Evolutionary conservation across 2,113 vertebrate genomes (phyloP).

Genomic region (Bubalus kerabau): DNA sequence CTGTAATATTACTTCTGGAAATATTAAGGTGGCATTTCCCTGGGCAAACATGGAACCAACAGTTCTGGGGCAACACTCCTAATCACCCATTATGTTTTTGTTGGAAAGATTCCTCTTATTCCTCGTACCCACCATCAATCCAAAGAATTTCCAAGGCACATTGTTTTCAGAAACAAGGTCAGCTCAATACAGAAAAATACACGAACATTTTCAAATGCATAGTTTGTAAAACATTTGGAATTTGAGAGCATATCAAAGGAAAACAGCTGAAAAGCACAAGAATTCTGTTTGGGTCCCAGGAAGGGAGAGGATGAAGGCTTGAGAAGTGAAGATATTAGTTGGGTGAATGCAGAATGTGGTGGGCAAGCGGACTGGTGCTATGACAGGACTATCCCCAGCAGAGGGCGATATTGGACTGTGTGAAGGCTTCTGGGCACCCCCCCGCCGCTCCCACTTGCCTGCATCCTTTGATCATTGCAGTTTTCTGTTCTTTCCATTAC

Average conservation of each 20-base stretch:
- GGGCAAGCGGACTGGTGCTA: fast-evolving
- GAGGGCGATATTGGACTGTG: constrained; percentile 37
- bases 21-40: background rate
- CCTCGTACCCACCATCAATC: background rate
- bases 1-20: background rate
- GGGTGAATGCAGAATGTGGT: background rate
- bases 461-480: background rate
- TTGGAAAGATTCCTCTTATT: background rate
- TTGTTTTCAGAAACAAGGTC: background rate
- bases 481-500: constrained; percentile 32
- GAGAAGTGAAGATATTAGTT: background rate
- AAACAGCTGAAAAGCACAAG: background rate
- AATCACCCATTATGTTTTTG: background rate
- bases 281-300: background rate
- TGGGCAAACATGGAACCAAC: background rate
- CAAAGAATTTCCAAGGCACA: background rate
- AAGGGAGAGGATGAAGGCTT: background rate
- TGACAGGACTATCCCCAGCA: background rate
- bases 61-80: background rate
- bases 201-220: background rate
- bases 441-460: background rate
- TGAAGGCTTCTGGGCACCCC: background rate
- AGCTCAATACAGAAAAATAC: background rate
- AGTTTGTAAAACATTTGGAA: background rate
- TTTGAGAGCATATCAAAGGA: background rate